Base-by-base conservation (phyloP, 2,888 invertebrate species). In the Drosophila borealis region DNA sequence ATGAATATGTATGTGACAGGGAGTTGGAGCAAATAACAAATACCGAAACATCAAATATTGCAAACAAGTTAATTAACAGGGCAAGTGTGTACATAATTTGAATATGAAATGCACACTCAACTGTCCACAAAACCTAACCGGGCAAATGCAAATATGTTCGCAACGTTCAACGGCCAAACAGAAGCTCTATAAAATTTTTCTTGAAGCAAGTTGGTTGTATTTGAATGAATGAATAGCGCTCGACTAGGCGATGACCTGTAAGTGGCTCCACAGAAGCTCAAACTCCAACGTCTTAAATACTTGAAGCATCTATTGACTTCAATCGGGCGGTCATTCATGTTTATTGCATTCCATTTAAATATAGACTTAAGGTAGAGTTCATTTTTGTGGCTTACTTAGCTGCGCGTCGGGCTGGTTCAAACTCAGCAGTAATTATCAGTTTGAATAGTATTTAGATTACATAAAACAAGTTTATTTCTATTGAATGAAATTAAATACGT, bases 61-160 rank as follows among this genome's bases (percentile, higher is more conserved):
- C 45, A 50, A 29, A 21, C 51, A 44, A 69, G 53, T 70, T 70
- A 69, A 70, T 70, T 70, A 70, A 63, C 49, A 44, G 33, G 14
- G 41, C 37, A 63, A 57, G 56, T 56, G 55, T 55, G 45, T 25
- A 59, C 49, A 55, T 64, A 59, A 54, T 70, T 59, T 70, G 45
- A 50, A 64, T 70, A 34, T 55, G 39, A 21, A 63, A 69, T 64
- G 37, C 29, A 45, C 51, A 70, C 53, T 56, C 33, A 17, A 48
- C 29, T 9, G 21, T 55, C 37, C 17, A 56, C 41, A 36, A 48
- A 33, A 44, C 13, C 21, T 21, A 21, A 44, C 44, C 39, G 9
- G 21, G 5, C 6, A 3, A 10, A 21, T 3, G 13, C 44, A 44
- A 21, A 44, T 6, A 13, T 19, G 21, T 13, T 21, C 45, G 8